Evolutionary conservation across 2,888 invertebrate genomes (phyloP).

Genomic region (Hofmannophila pseudospretella): DNA sequence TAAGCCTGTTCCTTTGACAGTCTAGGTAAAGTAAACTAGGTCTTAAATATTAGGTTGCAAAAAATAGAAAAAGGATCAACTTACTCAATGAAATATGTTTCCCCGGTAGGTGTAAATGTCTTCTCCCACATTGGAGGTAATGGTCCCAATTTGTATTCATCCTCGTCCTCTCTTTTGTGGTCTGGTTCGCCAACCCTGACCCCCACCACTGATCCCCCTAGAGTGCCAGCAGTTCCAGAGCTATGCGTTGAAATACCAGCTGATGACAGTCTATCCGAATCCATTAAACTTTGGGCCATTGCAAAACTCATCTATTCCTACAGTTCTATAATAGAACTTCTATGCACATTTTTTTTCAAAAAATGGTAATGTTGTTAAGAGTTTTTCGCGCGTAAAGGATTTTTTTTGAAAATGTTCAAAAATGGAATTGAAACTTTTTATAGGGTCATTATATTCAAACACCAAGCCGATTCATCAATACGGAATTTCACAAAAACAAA

Average conservation of each 20-base stretch:
- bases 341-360: slow-evolving; percentile 12
- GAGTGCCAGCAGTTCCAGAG: slow-evolving; percentile 67
- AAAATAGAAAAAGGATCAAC: too few species aligned
- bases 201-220: slow-evolving; percentile 68
- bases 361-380: background rate
- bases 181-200: slow-evolving; percentile 59
- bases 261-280: slow-evolving; percentile 70
- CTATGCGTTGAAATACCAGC: slow-evolving; percentile 71
- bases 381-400: too few species aligned
- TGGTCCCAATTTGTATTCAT: slow-evolving; percentile 90
- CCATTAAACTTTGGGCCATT: slow-evolving; percentile 69
- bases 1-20: too few species aligned
- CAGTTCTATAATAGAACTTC: slow-evolving; percentile 10
- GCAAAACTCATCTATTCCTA: slow-evolving; percentile 18
- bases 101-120: slow-evolving; percentile 97
- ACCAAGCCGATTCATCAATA: slow-evolving; percentile 50
- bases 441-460: background rate
- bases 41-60: too few species aligned
- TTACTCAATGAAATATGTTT: slow-evolving; percentile 98
- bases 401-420: too few species aligned
- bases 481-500: slow-evolving; percentile 64
- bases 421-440: slow-evolving; percentile 28
- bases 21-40: too few species aligned
- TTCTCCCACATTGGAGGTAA: slow-evolving; percentile 98
- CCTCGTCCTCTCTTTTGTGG: slow-evolving; percentile 76